Percentiles rank a stretch among this genome's conserved stretches.
Evolutionary conservation across 2,797 vertebrate genomes (phyloP).

Genomic region (Serranus cabrilla): DNA sequence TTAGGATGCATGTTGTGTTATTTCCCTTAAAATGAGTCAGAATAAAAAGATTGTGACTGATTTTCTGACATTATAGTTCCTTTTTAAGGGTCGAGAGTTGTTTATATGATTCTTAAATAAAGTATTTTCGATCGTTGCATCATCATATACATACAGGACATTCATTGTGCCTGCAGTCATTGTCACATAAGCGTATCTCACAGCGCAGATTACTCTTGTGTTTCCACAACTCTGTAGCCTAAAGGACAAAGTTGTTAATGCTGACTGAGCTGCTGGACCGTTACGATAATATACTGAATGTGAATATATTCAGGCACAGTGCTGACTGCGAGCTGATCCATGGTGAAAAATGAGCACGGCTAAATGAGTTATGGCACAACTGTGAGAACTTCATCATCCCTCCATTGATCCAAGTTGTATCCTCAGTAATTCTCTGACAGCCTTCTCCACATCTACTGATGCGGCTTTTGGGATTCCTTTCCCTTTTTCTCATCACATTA

Average conservation of each 20-base stretch:
- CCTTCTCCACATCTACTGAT: slow-evolving; percentile 39
- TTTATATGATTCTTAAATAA: slow-evolving; percentile 1
- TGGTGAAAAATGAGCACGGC: slow-evolving; percentile 39
- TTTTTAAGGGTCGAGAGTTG: background rate
- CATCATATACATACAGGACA: background rate
- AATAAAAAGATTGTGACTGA: background rate
- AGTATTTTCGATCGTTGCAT: background rate
- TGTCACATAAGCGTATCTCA: slow-evolving; percentile 31
- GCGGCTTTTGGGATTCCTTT: slow-evolving; percentile 36
- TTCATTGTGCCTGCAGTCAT: slow-evolving; percentile 38
- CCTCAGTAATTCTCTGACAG: slow-evolving; percentile 34
- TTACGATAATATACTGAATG: slow-evolving; percentile 44
- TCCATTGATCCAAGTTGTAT: slow-evolving; percentile 62
- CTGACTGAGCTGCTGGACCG: slow-evolving; percentile 53
- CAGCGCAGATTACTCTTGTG: slow-evolving; percentile 23
- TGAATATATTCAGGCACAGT: slow-evolving; percentile 41
- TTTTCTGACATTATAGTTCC: background rate
- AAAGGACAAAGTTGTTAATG: slow-evolving; percentile 66
- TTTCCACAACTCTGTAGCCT: slow-evolving; percentile 49
- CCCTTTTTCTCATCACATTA: slow-evolving; percentile 46
- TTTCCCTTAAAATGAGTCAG: background rate
- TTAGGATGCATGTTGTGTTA: background rate
- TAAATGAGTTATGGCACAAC: slow-evolving; percentile 71
- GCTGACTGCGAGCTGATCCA: slow-evolving; percentile 50
- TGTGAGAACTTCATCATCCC: slow-evolving; percentile 67